Evolutionary conservation across 2,113 vertebrate genomes (phyloP).

Genomic region (Sitta europaea): DNA sequence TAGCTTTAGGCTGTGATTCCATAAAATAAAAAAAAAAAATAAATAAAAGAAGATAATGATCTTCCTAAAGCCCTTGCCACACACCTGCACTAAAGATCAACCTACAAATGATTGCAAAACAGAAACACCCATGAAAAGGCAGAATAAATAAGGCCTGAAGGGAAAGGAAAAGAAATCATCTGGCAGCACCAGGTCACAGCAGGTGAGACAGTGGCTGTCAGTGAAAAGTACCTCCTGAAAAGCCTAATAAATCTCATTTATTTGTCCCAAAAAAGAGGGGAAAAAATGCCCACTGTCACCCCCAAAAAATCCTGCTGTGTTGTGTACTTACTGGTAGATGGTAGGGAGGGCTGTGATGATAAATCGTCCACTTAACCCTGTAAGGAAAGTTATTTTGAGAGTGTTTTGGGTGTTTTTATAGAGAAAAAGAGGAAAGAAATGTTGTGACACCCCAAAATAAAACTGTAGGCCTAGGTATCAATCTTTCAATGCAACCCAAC

Average conservation of each 20-base stretch:
- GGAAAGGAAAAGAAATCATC: background rate
- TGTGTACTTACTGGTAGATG: slow-evolving; percentile 92
- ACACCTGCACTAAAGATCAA: background rate
- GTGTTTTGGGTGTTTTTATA: background rate
- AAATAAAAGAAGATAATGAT: background rate
- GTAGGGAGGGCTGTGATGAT: slow-evolving; percentile 96
- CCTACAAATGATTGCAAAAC: background rate
- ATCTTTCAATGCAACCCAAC: background rate
- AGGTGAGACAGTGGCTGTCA: background rate
- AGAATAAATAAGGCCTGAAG: background rate
- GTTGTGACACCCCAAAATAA: background rate
- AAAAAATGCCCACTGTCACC: background rate
- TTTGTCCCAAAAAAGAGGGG: rapidly evolving
- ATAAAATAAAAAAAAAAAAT: background rate
- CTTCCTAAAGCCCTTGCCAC: background rate
- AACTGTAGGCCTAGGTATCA: background rate
- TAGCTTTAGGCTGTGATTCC: background rate
- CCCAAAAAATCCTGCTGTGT: background rate
- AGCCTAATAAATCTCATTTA: background rate
- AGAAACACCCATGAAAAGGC: background rate
- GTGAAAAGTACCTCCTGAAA: background rate
- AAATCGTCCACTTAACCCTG: slow-evolving; percentile 93
- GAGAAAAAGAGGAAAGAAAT: background rate
- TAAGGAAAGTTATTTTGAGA: slow-evolving; percentile 10
- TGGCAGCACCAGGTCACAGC: background rate